phyloP scores from a whole-genome alignment of 2,113 vertebrate genomes.

The Hippolais icterina region DNA sequence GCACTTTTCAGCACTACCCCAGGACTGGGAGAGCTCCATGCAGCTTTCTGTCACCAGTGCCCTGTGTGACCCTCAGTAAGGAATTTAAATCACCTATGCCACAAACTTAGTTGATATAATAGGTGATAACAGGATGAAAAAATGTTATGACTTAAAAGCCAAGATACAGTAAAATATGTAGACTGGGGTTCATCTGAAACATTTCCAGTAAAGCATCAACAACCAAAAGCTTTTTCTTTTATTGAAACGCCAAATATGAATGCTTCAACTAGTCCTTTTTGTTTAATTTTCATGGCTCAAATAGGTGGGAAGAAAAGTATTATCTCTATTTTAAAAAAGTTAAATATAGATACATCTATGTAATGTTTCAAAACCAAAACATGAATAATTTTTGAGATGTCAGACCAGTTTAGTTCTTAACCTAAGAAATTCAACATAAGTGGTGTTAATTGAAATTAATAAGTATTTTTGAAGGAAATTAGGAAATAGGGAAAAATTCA shows the following conservation, averaged over 20 bases:
- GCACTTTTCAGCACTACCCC: background rate
- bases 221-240: constrained; percentile 29
- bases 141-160: background rate
- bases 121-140: background rate
- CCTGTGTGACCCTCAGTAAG: background rate
- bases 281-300: background rate
- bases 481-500: background rate
- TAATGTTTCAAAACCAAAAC: background rate
- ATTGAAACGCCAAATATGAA: background rate
- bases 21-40: background rate
- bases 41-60: background rate
- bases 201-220: background rate
- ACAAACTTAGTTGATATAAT: background rate
- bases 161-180: background rate
- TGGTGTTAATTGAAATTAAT: background rate
- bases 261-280: background rate
- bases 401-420: background rate
- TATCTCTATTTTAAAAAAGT: background rate
- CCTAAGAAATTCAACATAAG: background rate
- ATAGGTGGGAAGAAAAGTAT: background rate
- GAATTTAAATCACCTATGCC: constrained; percentile 34
- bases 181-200: background rate
- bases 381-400: background rate
- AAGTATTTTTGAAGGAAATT: background rate
- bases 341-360: background rate